Percentiles rank a stretch among this genome's conserved stretches.
phyloP scores from a whole-genome alignment of 2,113 vertebrate genomes.

The Zingel zingel region DNA sequence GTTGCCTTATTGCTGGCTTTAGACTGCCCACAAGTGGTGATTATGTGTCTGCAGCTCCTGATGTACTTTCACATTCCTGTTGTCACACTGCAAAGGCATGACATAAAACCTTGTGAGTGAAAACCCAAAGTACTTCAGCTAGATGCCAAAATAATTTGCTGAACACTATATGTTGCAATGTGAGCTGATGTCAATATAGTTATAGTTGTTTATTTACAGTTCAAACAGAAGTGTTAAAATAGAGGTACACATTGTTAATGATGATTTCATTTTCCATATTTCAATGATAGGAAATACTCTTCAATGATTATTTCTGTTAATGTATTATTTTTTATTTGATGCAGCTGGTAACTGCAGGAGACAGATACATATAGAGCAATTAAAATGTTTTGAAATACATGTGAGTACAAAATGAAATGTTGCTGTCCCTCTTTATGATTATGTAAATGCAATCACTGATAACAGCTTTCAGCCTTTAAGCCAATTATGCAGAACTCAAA shows the following conservation, averaged over 20 bases:
- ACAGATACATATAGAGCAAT: background rate
- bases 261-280: background rate
- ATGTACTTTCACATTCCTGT: background rate
- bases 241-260: background rate
- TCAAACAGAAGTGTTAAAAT: background rate
- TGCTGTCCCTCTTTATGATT: background rate
- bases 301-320: background rate
- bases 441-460: background rate
- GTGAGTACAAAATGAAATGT: background rate
- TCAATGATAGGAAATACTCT: background rate
- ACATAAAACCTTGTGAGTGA: background rate
- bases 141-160: background rate
- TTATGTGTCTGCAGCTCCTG: conserved; percentile 32
- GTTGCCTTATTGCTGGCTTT: conserved; percentile 26
- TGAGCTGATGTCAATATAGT: background rate
- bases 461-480: background rate
- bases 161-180: background rate
- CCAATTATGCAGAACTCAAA: background rate
- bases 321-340: background rate
- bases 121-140: background rate
- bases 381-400: background rate
- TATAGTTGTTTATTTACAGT: background rate
- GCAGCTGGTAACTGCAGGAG: background rate
- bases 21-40: conserved; percentile 64
- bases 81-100: background rate